phyloP scores from a whole-genome alignment of 1,140 invertebrate species.

The Saccostrea glomerata region DNA sequence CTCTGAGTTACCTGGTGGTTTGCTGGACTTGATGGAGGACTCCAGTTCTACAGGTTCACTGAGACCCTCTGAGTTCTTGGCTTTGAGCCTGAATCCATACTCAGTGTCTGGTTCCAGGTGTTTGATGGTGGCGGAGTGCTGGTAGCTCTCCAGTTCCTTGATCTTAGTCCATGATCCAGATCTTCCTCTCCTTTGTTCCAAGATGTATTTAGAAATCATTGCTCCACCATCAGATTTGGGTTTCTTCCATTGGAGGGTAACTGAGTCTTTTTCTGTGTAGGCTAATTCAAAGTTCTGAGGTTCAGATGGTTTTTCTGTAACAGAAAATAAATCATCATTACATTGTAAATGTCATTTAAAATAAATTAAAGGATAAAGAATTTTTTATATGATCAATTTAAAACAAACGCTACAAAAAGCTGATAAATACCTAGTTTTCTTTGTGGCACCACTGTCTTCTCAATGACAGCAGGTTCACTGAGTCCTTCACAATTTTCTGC shows the following conservation, averaged over 20 bases:
- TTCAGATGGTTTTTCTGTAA: slow-evolving; percentile 89
- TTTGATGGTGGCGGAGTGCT: slow-evolving; percentile 88
- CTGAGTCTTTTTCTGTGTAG: slow-evolving; percentile 78
- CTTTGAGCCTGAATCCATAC: slow-evolving; percentile 97
- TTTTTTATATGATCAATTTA: background rate
- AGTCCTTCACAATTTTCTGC: slow-evolving; percentile 96
- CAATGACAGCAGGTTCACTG: slow-evolving; percentile 68
- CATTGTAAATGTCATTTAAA: background rate
- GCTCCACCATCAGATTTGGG: slow-evolving; percentile 76
- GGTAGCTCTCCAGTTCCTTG: slow-evolving; percentile 66
- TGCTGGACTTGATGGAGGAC: slow-evolving; percentile 83
- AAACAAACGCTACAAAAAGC: background rate
- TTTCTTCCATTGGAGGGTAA: slow-evolving; percentile 74
- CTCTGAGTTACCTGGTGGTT: slow-evolving; percentile 63
- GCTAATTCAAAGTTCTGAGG: slow-evolving; percentile 91
- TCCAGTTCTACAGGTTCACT: slow-evolving; percentile 95
- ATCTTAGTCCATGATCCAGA: slow-evolving; percentile 93
- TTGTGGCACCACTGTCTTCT: slow-evolving; percentile 80
- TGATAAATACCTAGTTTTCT: slow-evolving; percentile 68
- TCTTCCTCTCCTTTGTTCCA: slow-evolving; percentile 81
- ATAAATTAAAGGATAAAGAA: background rate
- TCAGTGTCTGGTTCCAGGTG: slow-evolving; percentile 94
- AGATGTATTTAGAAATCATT: slow-evolving; percentile 73
- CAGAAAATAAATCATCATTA: background rate
- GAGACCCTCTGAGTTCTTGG: slow-evolving; percentile 95